phyloP scores from a whole-genome alignment of 2,797 vertebrate genomes.

The Argya squamiceps region DNA sequence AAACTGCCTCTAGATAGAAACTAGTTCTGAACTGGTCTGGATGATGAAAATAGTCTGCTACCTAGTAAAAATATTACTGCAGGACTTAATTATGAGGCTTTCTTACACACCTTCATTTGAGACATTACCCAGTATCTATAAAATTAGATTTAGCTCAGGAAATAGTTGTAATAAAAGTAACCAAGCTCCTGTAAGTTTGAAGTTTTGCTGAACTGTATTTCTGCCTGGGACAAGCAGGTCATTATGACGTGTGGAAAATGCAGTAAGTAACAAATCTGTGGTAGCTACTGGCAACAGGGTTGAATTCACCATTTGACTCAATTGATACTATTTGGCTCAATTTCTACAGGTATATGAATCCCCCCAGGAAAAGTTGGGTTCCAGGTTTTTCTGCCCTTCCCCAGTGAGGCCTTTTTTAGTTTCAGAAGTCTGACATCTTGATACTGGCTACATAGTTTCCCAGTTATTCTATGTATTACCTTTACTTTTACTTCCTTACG shows the following conservation, averaged over 20 bases:
- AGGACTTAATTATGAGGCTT: neutral
- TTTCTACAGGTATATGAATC: neutral
- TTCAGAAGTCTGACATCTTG: neutral
- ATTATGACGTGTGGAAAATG: neutral
- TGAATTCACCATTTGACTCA: constrained; percentile 5
- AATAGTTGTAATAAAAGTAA: neutral
- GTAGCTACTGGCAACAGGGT: neutral
- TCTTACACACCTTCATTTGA: neutral
- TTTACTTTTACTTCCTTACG: neutral
- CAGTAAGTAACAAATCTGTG: neutral
- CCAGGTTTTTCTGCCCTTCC: neutral
- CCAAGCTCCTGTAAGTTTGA: neutral
- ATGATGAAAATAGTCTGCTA: neutral
- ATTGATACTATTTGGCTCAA: neutral
- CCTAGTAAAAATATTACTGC: neutral
- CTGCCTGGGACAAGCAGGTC: neutral
- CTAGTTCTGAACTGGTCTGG: neutral
- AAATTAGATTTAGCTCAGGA: neutral
- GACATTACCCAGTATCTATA: neutral
- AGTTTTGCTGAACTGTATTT: neutral
- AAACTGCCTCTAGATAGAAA: neutral
- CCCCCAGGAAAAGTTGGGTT: neutral
- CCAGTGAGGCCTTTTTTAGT: neutral
- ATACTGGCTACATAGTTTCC: neutral
- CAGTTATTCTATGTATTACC: neutral